phyloP scores from a whole-genome alignment of 2,113 vertebrate genomes.

The Trichechus manatus region DNA sequence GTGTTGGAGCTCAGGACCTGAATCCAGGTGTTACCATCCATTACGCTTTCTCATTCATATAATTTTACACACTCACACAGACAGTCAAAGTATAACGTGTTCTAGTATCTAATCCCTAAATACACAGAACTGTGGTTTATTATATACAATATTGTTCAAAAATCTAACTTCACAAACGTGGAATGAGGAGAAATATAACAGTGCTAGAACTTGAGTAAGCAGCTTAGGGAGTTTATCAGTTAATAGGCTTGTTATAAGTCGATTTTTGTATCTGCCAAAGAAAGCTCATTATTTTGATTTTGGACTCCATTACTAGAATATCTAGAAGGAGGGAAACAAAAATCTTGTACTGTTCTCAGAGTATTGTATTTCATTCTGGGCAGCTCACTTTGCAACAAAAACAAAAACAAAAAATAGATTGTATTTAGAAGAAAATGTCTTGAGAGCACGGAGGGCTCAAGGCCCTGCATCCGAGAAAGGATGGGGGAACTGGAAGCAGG shows the following conservation, averaged over 20 bases:
- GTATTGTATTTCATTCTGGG: neutral
- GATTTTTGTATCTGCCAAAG: neutral
- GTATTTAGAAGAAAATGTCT: neutral
- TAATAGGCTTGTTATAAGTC: neutral
- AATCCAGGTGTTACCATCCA: neutral
- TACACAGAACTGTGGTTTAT: neutral
- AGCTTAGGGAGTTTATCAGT: neutral
- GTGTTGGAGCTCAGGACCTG: neutral
- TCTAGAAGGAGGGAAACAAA: neutral
- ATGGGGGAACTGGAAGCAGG: accelerated
- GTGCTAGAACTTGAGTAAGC: neutral
- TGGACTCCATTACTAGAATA: neutral
- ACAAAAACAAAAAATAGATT: neutral
- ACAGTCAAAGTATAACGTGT: neutral
- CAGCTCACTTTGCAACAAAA: neutral
- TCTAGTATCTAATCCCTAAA: neutral
- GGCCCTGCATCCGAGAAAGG: neutral
- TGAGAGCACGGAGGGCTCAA: neutral
- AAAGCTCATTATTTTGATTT: neutral
- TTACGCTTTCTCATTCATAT: neutral
- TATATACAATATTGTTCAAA: neutral
- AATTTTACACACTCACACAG: neutral
- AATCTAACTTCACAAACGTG: neutral
- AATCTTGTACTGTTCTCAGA: neutral
- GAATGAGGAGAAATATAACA: neutral